These are phyloP conservation scores for Trematocara variabile DNA, from an alignment of 2,113 vertebrate species.

Conservation along the genomic window DNA sequence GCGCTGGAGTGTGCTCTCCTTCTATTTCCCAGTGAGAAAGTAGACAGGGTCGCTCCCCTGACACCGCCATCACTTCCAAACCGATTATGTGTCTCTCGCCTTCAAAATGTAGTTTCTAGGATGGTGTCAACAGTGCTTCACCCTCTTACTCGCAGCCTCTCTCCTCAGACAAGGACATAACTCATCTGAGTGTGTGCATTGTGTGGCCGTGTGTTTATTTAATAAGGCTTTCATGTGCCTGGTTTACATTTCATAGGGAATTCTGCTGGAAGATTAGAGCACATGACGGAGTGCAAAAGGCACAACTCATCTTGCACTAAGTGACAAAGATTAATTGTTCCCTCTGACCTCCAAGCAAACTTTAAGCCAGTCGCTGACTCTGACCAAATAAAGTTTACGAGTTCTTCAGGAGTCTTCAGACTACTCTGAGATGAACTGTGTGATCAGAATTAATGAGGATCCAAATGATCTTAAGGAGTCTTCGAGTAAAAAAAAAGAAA, in stretches of 20 bases:
- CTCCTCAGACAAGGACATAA: neutral
- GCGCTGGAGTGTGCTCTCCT: neutral
- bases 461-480: slow-evolving; percentile 29
- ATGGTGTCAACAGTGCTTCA: neutral
- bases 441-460: slow-evolving; percentile 58
- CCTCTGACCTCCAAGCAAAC: slow-evolving; percentile 38
- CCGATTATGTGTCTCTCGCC: slow-evolving; percentile 19
- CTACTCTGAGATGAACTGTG: slow-evolving; percentile 22
- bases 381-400: slow-evolving; percentile 33
- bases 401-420: slow-evolving; percentile 16
- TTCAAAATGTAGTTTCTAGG: slow-evolving; percentile 29
- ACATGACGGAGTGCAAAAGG: slow-evolving; percentile 13
- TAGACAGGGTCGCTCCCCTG: neutral
- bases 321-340: slow-evolving; percentile 57
- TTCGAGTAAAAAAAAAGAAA: neutral
- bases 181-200: neutral
- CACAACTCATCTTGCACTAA: neutral
- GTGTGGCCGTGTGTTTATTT: neutral
- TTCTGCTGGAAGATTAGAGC: neutral
- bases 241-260: neutral
- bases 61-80: slow-evolving; percentile 11
- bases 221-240: neutral
- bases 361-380: slow-evolving; percentile 21
- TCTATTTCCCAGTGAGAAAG: neutral
- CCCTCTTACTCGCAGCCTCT: neutral